Evolutionary conservation across 1,140 invertebrate species (phyloP).

Genomic region (Lineus longissimus): DNA sequence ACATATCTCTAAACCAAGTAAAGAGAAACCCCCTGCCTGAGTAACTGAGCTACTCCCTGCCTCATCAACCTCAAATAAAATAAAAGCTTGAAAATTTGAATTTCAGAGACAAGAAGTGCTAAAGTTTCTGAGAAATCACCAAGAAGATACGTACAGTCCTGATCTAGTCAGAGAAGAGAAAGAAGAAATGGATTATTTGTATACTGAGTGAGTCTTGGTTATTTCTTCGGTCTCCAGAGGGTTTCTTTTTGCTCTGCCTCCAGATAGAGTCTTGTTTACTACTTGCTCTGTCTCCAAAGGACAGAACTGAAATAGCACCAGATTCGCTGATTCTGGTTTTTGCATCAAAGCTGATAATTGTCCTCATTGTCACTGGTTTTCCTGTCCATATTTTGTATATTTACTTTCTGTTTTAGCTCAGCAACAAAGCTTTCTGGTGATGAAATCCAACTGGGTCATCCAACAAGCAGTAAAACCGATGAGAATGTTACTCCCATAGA

Average conservation of each 20-base stretch:
- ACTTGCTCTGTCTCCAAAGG: no score
- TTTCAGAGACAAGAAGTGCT: slow-evolving; percentile 29
- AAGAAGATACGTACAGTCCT: slow-evolving; percentile 64
- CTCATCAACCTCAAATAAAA: neutral
- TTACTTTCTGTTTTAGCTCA: slow-evolving; percentile 16
- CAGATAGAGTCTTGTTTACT: neutral
- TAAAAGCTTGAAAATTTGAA: no score
- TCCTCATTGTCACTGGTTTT: no score
- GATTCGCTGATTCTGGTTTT: neutral
- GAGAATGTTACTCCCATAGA: slow-evolving; percentile 5
- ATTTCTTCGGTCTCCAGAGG: no score
- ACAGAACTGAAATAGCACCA: neutral
- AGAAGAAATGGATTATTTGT: slow-evolving; percentile 79
- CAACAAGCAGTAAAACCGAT: neutral
- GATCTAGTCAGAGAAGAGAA: slow-evolving; percentile 70
- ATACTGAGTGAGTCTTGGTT: slow-evolving; percentile 61
- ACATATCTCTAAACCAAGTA: no score
- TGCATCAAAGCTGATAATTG: no score
- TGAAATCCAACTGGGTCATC: slow-evolving; percentile 22
- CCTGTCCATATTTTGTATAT: no score
- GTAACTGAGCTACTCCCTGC: no score
- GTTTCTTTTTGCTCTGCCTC: no score
- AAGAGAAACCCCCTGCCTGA: no score
- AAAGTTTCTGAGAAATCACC: slow-evolving; percentile 30
- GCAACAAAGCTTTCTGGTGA: slow-evolving; percentile 19